Base-by-base conservation (phyloP, 2,797 vertebrate species). In the Fringilla coelebs region DNA sequence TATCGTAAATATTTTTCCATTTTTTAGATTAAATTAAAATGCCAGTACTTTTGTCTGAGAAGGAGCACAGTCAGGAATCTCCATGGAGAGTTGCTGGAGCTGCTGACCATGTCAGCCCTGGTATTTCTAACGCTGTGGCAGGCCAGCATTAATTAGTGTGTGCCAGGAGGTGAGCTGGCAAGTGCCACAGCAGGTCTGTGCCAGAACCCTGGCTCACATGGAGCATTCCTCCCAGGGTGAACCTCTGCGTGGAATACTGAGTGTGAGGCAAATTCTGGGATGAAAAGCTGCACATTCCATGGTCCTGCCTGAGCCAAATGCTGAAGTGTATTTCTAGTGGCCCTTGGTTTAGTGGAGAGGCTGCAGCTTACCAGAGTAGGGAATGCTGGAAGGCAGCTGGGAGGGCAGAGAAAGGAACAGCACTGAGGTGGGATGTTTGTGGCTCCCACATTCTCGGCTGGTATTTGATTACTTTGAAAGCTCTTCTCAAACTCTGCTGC, bases 41-140 rank as follows among this genome's bases (percentile, higher is more conserved):
- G 40, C 70, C n/a, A 26, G 36, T 38, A 11, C 7, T 90, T 62
- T 14, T 45, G 41, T n/a, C 34, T 55, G 61, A 73, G 70, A 68
- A 75, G 54, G 70, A 89, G 20, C 43, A 41, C 8, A 72, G 65
- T 52, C 67, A 71, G 54, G 72, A 65, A n/a, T 92, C 91, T 93
- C 93, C 74, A 62, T 61, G 91, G 82, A 93, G 94, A 90, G 78
- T 81, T 85, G 88, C 84, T 62, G 83, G 84, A 92, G 74, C 86
- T 86, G 71, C 88, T 0, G 28, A 46, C 67, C 68, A 22, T 38
- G 41, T 49, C 51, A 79, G 55, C 89, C 70, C 84, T 81, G 67
- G 1, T 6, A 18, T 72, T 92, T 52, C 52, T 18, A 41, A n/a
- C 0, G 10, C 68, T 43, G 73, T 88, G 93, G 85, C 72, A 89